phyloP scores from a whole-genome alignment of 64 coral and sea anemone species.

The Catalaphyllia jardinei region DNA sequence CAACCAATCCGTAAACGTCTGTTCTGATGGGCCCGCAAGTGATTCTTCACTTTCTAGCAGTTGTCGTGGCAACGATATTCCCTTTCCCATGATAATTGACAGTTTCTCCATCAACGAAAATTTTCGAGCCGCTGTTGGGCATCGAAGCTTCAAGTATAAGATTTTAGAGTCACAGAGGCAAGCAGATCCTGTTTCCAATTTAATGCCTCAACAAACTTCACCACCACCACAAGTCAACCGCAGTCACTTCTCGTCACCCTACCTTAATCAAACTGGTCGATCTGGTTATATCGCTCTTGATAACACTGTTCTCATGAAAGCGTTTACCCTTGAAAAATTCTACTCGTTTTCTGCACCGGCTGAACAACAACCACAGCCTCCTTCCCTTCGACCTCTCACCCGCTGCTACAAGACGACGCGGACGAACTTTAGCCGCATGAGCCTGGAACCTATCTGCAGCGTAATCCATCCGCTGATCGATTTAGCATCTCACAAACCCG shows the following conservation, averaged over 20 bases:
- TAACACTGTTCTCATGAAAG: not conserved
- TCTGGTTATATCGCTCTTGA: not conserved
- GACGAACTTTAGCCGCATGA: slow-evolving; percentile 34
- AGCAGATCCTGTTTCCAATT: too few species aligned
- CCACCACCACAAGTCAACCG: not conserved
- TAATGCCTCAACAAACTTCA: too few species aligned
- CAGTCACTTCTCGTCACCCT: not conserved
- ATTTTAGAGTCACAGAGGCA: too few species aligned
- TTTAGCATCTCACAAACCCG: not conserved
- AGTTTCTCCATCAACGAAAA: not conserved
- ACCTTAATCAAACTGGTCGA: not conserved
- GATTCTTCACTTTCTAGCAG: not conserved
- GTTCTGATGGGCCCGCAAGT: not conserved
- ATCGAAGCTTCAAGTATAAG: not conserved
- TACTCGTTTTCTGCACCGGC: slow-evolving; percentile 16
- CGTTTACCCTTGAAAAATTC: slow-evolving; percentile 11
- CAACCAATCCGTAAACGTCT: not conserved
- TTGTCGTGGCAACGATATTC: not conserved
- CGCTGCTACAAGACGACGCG: slow-evolving; percentile 32
- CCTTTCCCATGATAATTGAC: slow-evolving; percentile 12
- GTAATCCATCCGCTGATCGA: slow-evolving; percentile 7
- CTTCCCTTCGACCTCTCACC: not conserved
- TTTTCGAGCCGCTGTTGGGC: not conserved
- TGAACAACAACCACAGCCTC: not conserved
- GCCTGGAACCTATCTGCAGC: slow-evolving; percentile 25